Percentiles rank a stretch among this genome's conserved stretches.
Conservation (phyloP, 1,140 invertebrate species). For the Notospermus geniculatus region DNA sequence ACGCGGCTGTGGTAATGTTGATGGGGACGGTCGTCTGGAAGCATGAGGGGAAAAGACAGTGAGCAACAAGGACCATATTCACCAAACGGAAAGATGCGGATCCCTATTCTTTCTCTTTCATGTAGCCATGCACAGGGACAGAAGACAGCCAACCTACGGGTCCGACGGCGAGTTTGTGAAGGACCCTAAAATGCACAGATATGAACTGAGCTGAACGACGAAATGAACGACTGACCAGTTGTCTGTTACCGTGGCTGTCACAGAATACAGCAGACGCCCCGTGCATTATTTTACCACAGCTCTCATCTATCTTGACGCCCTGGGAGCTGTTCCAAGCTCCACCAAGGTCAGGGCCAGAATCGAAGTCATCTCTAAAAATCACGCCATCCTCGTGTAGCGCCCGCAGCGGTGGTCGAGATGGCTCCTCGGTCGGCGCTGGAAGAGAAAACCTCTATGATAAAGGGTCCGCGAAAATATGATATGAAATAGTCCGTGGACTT, state of each 20-base stretch:
- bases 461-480: neutral
- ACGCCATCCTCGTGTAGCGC: slow-evolving; percentile 43
- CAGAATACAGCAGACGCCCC: slow-evolving; percentile 48
- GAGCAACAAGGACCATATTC: no score
- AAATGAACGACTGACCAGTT: slow-evolving; percentile 42
- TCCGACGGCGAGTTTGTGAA: no score
- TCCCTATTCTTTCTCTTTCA: no score
- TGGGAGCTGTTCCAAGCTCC: no score
- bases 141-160: no score
- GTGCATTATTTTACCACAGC: slow-evolving; percentile 45
- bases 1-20: slow-evolving; percentile 47
- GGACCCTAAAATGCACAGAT: no score
- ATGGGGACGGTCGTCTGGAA: slow-evolving; percentile 38
- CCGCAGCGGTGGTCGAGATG: slow-evolving; percentile 37
- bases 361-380: slow-evolving; percentile 56
- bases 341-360: slow-evolving; percentile 31
- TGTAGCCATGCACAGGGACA: no score
- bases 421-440: slow-evolving; percentile 20
- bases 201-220: no score
- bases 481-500: neutral
- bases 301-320: slow-evolving; percentile 36
- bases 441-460: no score
- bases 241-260: slow-evolving; percentile 31
- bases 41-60: no score
- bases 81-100: no score